Percentiles rank a stretch among this genome's conserved stretches.
Conservation (phyloP, 2,797 vertebrate genomes). For the Etheostoma nigrum region DNA sequence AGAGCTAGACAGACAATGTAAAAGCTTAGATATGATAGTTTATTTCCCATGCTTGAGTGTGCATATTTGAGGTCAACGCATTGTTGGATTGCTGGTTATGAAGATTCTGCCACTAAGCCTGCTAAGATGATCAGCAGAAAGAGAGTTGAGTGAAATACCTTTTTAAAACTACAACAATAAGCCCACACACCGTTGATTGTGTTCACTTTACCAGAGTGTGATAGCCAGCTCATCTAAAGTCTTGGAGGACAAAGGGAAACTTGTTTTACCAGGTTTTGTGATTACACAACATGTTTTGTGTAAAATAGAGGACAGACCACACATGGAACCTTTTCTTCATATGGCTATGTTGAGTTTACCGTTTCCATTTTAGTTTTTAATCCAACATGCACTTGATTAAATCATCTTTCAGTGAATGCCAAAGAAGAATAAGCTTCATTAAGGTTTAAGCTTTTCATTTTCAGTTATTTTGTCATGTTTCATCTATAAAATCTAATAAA, state of each 20-base stretch:
- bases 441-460: background rate
- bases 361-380: background rate
- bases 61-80: constrained; percentile 31
- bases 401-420: background rate
- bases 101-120: constrained; percentile 13
- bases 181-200: constrained; percentile 19
- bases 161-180: constrained; percentile 11
- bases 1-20: background rate
- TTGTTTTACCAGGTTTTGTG: constrained; percentile 14
- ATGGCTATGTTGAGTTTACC: background rate
- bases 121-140: constrained; percentile 29
- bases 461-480: background rate
- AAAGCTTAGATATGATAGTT: constrained; percentile 19
- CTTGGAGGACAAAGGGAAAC: constrained; percentile 14
- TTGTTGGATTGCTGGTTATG: constrained; percentile 13
- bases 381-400: background rate
- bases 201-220: constrained; percentile 1
- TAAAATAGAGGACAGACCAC: background rate
- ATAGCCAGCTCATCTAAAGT: constrained; percentile 21
- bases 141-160: background rate
- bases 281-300: background rate
- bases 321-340: too few relatives aligned
- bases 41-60: constrained; percentile 16
- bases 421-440: background rate
- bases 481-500: background rate